phyloP scores from a whole-genome alignment of 2,888 invertebrate species.

The Tuberolachnus salignus region DNA sequence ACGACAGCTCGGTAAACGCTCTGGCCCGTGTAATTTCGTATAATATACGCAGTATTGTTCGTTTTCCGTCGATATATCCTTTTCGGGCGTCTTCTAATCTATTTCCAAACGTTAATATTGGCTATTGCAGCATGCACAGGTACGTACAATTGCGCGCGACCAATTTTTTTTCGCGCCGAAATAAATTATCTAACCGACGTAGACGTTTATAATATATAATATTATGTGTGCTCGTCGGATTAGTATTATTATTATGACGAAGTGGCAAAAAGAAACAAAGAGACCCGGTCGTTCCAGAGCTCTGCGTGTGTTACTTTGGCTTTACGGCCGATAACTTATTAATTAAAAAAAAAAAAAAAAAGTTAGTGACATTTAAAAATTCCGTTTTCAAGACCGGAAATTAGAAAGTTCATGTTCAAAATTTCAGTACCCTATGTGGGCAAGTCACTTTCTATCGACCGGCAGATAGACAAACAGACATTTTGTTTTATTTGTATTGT shows the following conservation, averaged over 20 bases:
- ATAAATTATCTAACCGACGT: conserved; percentile 34
- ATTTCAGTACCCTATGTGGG: too few relatives aligned
- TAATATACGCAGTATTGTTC: conserved; percentile 19
- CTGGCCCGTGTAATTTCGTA: conserved; percentile 42
- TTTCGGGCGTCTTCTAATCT: conserved; percentile 23
- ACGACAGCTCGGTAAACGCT: conserved; percentile 37
- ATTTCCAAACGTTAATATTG: conserved; percentile 37
- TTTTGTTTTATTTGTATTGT: too few relatives aligned
- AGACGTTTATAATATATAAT: conserved; percentile 10
- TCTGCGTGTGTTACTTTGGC: too few relatives aligned
- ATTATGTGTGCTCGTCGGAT: not conserved
- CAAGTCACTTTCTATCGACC: too few relatives aligned
- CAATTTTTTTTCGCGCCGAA: conserved; percentile 38
- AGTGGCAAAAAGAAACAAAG: conserved; percentile 26
- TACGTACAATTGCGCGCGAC: not conserved
- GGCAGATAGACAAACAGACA: too few relatives aligned
- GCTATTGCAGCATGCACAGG: not conserved
- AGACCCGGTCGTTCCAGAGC: too few relatives aligned
- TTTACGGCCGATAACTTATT: too few relatives aligned
- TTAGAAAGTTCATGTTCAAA: too few relatives aligned
- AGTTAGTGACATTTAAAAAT: too few relatives aligned
- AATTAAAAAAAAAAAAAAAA: too few relatives aligned
- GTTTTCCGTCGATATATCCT: conserved; percentile 28
- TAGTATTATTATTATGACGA: conserved; percentile 1
- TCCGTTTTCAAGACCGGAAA: too few relatives aligned